Evolutionary conservation across 2,797 vertebrate genomes (phyloP), one percentile per base, ranked within the genome.

Genomic region (Anguilla pacifica): DNA sequence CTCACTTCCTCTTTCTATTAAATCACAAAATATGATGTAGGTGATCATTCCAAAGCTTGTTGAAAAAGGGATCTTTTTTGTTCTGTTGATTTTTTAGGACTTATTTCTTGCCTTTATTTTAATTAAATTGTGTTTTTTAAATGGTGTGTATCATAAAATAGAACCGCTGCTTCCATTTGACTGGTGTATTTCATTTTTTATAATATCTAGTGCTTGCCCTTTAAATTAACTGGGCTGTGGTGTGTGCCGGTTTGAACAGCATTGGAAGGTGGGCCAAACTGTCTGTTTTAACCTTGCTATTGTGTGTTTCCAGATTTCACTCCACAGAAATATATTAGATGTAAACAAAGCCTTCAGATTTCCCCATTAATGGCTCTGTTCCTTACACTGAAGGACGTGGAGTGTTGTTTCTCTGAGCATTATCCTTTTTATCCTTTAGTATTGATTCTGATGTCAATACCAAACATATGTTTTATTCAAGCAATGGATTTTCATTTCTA

Each of bases 191-290:
- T 46, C 43, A 46, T 46, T 46, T 46, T 46, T 46, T 46, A 46
- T 46, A 46, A 46, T 46, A 6, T 46, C 43, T 46, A 46, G 43
- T 46, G 43, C 43, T 22, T 25, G 88, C 57, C 85, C 86, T 92
- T 89, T 91, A 90, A 90, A 91, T 46, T 89, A 94, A 70, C n/a
- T 11, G 28, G 93, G 94, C 94, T 95, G 91, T 93, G 94, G 64
- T 7, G n/a, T 28, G 9, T 64, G 61, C 22, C 6, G 61, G 22
- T 70, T 70, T 70, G 64, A 70, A 70, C 64, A 70, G 64, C n/a
- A 64, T 19, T n/a, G 25, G 64, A 28, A 70, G 25, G 25, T 70
- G 25, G 25, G 10, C 25, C 6, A n/a, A 70, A 6, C 64, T 70
- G n/a, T 70, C 64, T n/a, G 64, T 10, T 70, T n/a, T 70, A 28